Percentiles rank a stretch among this genome's conserved stretches.
Evolutionary conservation across 2,797 vertebrate species (phyloP).

Genomic region (Acipenser ruthenus): DNA sequence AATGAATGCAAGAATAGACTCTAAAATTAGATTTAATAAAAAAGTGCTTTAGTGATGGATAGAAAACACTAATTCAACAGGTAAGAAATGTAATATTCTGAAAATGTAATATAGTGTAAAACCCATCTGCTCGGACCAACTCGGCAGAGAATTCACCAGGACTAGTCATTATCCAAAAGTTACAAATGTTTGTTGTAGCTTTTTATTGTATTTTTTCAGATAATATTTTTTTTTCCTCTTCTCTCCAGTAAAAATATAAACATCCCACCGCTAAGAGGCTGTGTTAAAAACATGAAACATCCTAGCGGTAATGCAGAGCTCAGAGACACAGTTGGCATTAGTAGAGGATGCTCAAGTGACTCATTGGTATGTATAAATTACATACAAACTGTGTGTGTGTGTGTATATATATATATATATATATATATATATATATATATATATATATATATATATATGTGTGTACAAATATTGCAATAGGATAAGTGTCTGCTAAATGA

Average conservation of each 20-base stretch:
- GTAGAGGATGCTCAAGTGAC: conserved; percentile 65
- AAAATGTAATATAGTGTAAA: too few species aligned
- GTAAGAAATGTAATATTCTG: too few species aligned
- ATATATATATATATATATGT: too few species aligned
- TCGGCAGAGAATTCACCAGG: background rate
- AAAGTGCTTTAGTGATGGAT: too few species aligned
- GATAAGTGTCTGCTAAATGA: too few species aligned
- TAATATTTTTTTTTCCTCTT: conserved; percentile 7
- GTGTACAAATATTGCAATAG: too few species aligned
- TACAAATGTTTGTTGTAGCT: background rate
- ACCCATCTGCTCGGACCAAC: too few species aligned
- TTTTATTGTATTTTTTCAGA: conserved; percentile 9
- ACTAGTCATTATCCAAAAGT: background rate
- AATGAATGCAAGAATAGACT: too few species aligned
- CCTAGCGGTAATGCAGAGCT: conserved; percentile 22
- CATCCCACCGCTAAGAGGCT: conserved; percentile 71
- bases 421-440: background rate
- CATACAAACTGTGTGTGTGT: background rate
- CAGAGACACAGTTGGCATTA: conserved; percentile 68
- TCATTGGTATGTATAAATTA: conserved; percentile 62
- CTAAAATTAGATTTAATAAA: too few species aligned
- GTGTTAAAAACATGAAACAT: conserved; percentile 63
- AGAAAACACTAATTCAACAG: too few species aligned
- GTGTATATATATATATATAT: background rate
- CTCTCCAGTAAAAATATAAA: conserved; percentile 62